Base-by-base conservation (phyloP, 2,888 invertebrate species). In the Euproctis similis region DNA sequence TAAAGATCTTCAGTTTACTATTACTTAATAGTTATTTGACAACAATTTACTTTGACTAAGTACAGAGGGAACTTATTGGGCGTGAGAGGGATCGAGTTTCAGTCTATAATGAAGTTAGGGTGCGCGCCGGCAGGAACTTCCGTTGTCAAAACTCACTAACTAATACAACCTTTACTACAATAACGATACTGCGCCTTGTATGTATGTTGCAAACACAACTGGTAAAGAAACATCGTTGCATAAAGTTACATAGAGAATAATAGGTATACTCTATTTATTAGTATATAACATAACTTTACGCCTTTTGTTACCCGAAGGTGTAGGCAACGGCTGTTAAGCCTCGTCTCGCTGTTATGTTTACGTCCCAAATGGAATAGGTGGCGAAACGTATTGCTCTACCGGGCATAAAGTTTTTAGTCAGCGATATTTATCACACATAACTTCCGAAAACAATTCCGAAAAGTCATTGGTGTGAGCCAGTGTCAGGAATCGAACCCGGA, bases 91-190 rank as follows among this genome's bases (percentile, higher is more conserved):
- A 59, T 69, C 49, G 55, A 54, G 59, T 68, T 66, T 57, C 66
- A 43, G 34, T 51, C 59, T 56, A 57, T 69, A 69, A 68, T 64
- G 69, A 69, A 64, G 68, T 64, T 61, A 65, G 37, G 53, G 58
- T 56, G 47, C 51, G 53, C 25, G 31, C 41, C 54, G 54, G 50
- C 49, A 50, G 43, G 39, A 34, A 30, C 33, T 39, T 31, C 31
- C 42, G 42, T 38, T 44, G 45, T 47, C 45, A 39, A 36, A n/a
- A 40, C 30, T 29, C 42, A 31, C 40, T 53, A 50, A 44, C 46
- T 47, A 41, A 45, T 36, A 25, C 24, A 12, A 23, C 11, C 30
- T 24, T 11, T 35, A 30, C 17, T 42, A 27, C n/a, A n/a, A 28
- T 34, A 27, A 36, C 48, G 42, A 45, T 48, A 37, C 35, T 42